Conservation (phyloP, 2,888 invertebrate species). For the Luperina nickerlii region DNA sequence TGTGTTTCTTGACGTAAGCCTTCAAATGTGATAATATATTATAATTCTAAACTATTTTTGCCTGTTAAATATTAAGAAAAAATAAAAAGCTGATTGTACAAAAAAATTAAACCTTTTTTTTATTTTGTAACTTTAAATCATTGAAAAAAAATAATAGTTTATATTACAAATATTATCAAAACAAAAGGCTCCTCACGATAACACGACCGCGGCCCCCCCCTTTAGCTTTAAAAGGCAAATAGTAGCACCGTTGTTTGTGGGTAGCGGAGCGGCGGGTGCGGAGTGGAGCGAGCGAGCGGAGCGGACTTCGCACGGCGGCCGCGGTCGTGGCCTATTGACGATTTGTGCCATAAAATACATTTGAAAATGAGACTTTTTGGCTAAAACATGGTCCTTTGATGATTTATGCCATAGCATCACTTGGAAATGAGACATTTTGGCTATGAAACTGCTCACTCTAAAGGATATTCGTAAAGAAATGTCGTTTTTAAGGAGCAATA, state of each 20-base stretch:
- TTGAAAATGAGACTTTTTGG: slow-evolving; percentile 11
- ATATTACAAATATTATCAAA: slow-evolving; percentile 54
- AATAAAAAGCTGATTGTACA: not conserved
- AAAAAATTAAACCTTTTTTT: not conserved
- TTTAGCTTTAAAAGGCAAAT: slow-evolving; percentile 59
- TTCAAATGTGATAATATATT: slow-evolving; percentile 49
- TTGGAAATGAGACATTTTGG: not conserved
- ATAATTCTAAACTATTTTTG: slow-evolving; percentile 54
- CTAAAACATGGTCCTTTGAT: not conserved
- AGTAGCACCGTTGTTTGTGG: slow-evolving; percentile 68
- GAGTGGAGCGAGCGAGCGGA: slow-evolving; percentile 60
- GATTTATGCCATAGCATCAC: not conserved
- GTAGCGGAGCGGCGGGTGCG: slow-evolving; percentile 60
- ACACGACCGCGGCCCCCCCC: slow-evolving; percentile 50
- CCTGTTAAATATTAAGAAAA: not conserved
- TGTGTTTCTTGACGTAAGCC: slow-evolving; percentile 63
- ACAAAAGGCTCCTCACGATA: slow-evolving; percentile 52
- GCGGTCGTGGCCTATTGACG: slow-evolving; percentile 77
- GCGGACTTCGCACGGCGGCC: slow-evolving; percentile 58
- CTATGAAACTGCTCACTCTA: not conserved
- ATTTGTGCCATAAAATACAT: slow-evolving; percentile 11
- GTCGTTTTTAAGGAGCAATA: not conserved
- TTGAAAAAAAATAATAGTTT: slow-evolving; percentile 38
- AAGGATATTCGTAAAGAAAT: not conserved
- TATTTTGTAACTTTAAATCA: not conserved